A percentile compares a stretch with the other conserved stretches of the same genome.
Conservation (phyloP, 2,888 invertebrate genomes). For the Hermaeophaga mercurialis region DNA sequence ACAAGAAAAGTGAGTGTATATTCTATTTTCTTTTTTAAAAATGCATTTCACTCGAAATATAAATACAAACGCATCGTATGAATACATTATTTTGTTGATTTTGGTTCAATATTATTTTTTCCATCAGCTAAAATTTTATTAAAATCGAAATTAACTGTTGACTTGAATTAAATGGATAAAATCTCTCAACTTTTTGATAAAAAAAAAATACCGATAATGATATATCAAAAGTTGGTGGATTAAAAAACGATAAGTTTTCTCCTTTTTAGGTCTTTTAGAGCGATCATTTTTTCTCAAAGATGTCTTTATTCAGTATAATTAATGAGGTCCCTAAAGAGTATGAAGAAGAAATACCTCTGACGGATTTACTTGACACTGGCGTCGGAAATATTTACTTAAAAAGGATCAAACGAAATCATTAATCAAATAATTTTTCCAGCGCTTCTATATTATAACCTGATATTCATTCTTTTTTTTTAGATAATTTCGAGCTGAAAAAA, state of each 20-base stretch:
- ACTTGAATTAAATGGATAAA: no score
- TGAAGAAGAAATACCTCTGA: slow-evolving; percentile 12
- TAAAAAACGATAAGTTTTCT: slow-evolving; percentile 22
- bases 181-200: slow-evolving; percentile 7
- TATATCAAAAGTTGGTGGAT: slow-evolving; percentile 20
- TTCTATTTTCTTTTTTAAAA: no score
- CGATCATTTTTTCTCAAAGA: slow-evolving; percentile 24
- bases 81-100: no score
- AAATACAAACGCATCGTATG: no score
- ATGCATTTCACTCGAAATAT: no score
- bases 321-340: slow-evolving; percentile 19
- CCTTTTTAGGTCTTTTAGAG: not conserved
- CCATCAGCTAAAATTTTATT: no score
- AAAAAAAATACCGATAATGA: slow-evolving; percentile 20
- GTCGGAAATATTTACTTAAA: not conserved
- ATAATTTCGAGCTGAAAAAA: no score
- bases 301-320: slow-evolving; percentile 25
- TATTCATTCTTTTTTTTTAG: no score
- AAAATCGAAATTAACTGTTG: no score
- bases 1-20: no score
- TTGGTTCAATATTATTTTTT: no score
- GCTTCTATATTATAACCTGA: no score
- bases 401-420: not conserved
- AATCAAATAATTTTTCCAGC: not conserved
- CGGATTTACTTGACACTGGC: not conserved